Conservation (phyloP, 1,140 invertebrate genomes). For the Zaprionus capensis region DNA sequence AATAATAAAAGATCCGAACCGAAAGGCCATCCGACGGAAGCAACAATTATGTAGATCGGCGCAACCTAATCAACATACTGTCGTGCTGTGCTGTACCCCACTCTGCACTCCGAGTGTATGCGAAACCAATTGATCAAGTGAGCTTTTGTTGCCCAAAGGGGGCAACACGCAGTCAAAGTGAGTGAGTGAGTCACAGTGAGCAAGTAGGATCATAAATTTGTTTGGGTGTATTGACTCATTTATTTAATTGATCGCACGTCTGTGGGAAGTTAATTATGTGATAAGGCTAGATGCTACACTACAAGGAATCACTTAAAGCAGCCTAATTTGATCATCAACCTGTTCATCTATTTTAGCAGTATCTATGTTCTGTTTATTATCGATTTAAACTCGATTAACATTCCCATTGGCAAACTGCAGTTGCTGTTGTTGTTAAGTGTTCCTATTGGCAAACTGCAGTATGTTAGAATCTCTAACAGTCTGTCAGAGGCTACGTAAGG, state of each 20-base stretch:
- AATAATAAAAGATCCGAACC: conserved; percentile 10
- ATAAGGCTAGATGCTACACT: not conserved
- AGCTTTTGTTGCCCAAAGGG: conserved; percentile 24
- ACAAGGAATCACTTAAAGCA: not conserved
- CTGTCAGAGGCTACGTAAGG: not conserved
- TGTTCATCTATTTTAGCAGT: not conserved
- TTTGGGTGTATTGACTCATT: conserved; percentile 30
- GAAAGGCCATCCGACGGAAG: conserved; percentile 39
- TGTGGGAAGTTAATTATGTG: conserved; percentile 4
- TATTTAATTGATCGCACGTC: conserved; percentile 23
- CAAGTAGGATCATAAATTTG: conserved; percentile 32
- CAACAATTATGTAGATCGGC: conserved; percentile 45
- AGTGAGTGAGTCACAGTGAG: conserved; percentile 24
- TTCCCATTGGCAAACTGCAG: not conserved
- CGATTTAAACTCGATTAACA: not conserved
- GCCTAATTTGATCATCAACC: not conserved
- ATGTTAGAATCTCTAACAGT: not conserved
- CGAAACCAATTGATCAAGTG: conserved; percentile 39
- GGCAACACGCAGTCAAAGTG: not conserved
- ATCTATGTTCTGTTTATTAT: not conserved
- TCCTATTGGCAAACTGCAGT: not conserved
- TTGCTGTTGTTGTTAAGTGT: not conserved
- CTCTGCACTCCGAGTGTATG: not conserved
- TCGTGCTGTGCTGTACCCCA: not conserved
- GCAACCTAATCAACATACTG: conserved; percentile 19